Conservation (phyloP, 1,140 invertebrate species). For the Rhynchophorus ferrugineus region DNA sequence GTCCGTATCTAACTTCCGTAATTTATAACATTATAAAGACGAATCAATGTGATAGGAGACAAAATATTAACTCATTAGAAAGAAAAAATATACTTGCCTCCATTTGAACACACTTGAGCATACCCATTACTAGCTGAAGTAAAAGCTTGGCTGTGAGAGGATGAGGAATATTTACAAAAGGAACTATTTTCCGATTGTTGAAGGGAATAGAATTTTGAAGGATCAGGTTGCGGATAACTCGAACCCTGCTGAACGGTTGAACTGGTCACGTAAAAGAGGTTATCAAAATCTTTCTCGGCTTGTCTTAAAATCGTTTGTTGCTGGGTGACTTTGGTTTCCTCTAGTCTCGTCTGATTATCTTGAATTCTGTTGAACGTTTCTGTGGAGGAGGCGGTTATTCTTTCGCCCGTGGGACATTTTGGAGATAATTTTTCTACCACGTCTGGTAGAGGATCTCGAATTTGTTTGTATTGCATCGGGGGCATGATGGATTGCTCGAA, state of each 20-base stretch:
- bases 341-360: constrained; percentile 1
- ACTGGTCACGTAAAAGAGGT: constrained; percentile 24
- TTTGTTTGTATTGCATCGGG: constrained; percentile 49
- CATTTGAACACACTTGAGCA: constrained; percentile 6
- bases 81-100: too few relatives aligned
- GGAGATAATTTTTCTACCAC: constrained; percentile 28
- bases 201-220: constrained; percentile 22
- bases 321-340: constrained; percentile 6
- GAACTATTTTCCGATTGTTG: constrained; percentile 37
- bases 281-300: constrained; percentile 35
- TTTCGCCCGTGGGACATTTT: constrained; percentile 3
- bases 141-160: not conserved
- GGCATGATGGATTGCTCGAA: constrained; percentile 55
- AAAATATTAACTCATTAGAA: too few relatives aligned
- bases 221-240: constrained; percentile 11
- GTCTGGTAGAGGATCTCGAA: constrained; percentile 39
- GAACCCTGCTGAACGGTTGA: constrained; percentile 18
- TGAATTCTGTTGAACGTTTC: not conserved
- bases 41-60: too few relatives aligned
- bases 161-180: constrained; percentile 34
- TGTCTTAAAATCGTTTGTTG: constrained; percentile 16
- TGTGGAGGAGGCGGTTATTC: not conserved
- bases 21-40: too few relatives aligned
- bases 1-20: too few relatives aligned
- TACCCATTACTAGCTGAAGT: constrained; percentile 4